Percentiles rank a stretch among this genome's conserved stretches.
phyloP scores from a whole-genome alignment of 1,140 invertebrate species.

The Zaprionus lachaisei region DNA sequence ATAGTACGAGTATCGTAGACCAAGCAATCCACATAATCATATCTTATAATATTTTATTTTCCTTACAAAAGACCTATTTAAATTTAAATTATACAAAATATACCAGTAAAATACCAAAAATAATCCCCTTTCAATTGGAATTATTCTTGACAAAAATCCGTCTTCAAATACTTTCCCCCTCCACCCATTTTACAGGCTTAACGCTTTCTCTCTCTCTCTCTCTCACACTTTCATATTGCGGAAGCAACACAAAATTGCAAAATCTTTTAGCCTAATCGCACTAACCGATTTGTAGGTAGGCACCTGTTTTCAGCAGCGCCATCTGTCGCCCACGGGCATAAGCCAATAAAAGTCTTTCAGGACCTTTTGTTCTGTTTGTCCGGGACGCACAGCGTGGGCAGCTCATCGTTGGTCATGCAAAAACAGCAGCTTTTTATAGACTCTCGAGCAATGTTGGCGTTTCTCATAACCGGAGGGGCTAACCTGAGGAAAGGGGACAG shows the following conservation, averaged over 20 bases:
- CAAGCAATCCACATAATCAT: too few species aligned
- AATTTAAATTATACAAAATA: too few species aligned
- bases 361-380: conserved; percentile 15
- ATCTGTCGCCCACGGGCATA: conserved; percentile 13
- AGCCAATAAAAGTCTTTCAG: conserved; percentile 37
- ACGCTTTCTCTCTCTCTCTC: neutral
- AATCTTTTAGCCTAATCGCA: conserved; percentile 2
- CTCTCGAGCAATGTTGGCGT: conserved; percentile 62
- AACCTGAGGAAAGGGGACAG: too few species aligned
- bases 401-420: conserved; percentile 44
- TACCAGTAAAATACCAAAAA: neutral
- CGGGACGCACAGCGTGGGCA: neutral
- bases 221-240: neutral
- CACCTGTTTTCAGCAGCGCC: conserved; percentile 24
- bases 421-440: conserved; percentile 48
- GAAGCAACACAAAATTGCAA: neutral
- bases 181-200: neutral
- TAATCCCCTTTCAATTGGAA: neutral
- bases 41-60: too few species aligned
- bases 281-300: conserved; percentile 3
- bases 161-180: neutral
- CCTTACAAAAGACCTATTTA: too few species aligned
- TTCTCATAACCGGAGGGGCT: conserved; percentile 52
- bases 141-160: neutral
- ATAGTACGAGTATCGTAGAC: too few species aligned